Base-by-base conservation (phyloP, 2,113 vertebrate species). In the Tetrax tetrax region DNA sequence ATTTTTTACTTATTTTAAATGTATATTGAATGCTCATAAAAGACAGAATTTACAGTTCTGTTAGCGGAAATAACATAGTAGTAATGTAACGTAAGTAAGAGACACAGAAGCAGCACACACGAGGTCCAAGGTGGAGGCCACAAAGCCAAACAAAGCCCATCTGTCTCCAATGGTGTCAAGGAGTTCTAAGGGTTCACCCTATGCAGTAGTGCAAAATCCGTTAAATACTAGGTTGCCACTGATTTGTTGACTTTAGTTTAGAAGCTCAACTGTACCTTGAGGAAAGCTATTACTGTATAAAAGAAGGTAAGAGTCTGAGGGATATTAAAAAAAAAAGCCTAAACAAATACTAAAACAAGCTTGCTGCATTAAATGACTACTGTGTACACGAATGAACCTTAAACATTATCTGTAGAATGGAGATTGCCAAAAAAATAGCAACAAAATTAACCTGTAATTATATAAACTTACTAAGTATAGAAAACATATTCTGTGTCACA, bases 401-500 rank as follows among this genome's bases (percentile, higher is more conserved):
- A 70, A 76, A 24, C 79, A 65, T 50, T 61, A 56, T 31, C 66
- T 69, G 17, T 22, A 57, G 72, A 54, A 72, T 48, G 12, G 63
- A 92, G 93, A 82, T 23, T 54, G 53, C 57, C 70, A 80, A 41
- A 94, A 72, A 45, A 79, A 95, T 33, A 19, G 57, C 61, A 89
- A 57, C 72, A 81, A 90, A 85, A 94, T 84, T 47, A 75, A 94
- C 27, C 37, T 86, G 50, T 38, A 82, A 77, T 88, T 86, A 90
- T 28, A 64, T 81, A 75, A 90, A 90, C 28, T 60, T 50, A 37
- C 21, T 16, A 84, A 89, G 65, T 68, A 68, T 2, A 84, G 77
- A 69, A 90, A 94, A 91, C 5, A 11, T 29, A n/a, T 48, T 96
- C 83, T 64, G 64, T n/a, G 57, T 72, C 81, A 86, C 38, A 69